These are phyloP conservation scores for Zelostemma sp. DNA, from an alignment of 1,140 invertebrate genomes.

Conservation along the genomic window DNA sequence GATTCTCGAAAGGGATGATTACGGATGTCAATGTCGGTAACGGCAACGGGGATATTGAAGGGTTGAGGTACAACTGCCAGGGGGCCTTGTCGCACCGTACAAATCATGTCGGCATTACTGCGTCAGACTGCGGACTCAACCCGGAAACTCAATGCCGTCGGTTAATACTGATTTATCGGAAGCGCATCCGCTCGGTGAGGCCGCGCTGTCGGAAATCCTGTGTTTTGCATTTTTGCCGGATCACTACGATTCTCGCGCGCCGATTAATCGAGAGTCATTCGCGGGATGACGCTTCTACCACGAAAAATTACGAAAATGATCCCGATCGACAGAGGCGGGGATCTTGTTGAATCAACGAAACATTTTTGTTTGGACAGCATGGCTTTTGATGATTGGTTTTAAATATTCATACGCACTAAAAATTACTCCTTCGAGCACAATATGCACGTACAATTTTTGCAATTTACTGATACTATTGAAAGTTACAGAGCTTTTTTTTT, in stretches of 20 bases:
- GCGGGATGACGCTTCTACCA: background rate
- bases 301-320: too few relatives aligned
- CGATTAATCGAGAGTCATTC: constrained; percentile 42
- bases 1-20: constrained; percentile 46
- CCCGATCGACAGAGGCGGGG: background rate
- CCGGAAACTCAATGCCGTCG: constrained; percentile 63
- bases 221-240: constrained; percentile 51
- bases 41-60: constrained; percentile 45
- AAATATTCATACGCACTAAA: background rate
- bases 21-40: constrained; percentile 44
- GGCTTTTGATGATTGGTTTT: background rate
- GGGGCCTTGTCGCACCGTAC: constrained; percentile 56
- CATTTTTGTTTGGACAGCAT: background rate
- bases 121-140: constrained; percentile 65
- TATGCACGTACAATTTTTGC: background rate
- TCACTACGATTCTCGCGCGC: constrained; percentile 44
- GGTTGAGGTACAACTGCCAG: constrained; percentile 17
- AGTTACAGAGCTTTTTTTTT: too few relatives aligned
- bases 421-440: too few relatives aligned
- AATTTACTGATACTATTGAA: background rate
- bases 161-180: constrained; percentile 70
- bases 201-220: constrained; percentile 22
- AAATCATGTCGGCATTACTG: constrained; percentile 69
- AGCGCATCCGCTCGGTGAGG: constrained; percentile 39
- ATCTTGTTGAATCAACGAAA: constrained; percentile 26